Conservation (phyloP, 2,888 invertebrate species). For the Agriotes lineatus region DNA sequence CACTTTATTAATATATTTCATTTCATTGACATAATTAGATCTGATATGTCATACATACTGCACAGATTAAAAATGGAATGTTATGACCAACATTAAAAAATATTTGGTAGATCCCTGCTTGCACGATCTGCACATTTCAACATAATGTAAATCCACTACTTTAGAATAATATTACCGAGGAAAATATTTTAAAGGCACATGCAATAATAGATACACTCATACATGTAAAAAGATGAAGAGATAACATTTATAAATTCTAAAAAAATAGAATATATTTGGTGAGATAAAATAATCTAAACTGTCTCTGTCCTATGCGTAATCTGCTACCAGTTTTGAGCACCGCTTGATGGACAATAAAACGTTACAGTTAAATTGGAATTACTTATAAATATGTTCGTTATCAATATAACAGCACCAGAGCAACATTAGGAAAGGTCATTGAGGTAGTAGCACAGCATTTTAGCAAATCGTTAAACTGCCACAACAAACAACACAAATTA, state of each 20-base stretch:
- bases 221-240: conserved; percentile 24
- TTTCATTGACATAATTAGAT: conserved; percentile 36
- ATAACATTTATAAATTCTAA: conserved; percentile 37
- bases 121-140: neutral
- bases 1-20: conserved; percentile 23
- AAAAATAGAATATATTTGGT: conserved; percentile 29
- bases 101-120: conserved; percentile 10
- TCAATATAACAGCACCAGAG: too few species aligned
- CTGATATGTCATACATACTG: conserved; percentile 35
- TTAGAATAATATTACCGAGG: conserved; percentile 12
- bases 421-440: too few species aligned
- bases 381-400: too few species aligned
- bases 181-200: conserved; percentile 40
- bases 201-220: conserved; percentile 36
- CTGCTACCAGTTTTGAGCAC: neutral
- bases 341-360: too few species aligned
- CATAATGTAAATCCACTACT: neutral
- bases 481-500: too few species aligned
- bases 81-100: conserved; percentile 7
- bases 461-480: too few species aligned
- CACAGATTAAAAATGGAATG: conserved; percentile 6
- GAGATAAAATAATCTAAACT: conserved; percentile 17
- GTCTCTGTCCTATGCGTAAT: neutral
- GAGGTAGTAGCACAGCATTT: too few species aligned
- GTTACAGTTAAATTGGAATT: too few species aligned